Base-by-base conservation (phyloP, 2,113 vertebrate genomes). In the Geothlypis trichas region DNA sequence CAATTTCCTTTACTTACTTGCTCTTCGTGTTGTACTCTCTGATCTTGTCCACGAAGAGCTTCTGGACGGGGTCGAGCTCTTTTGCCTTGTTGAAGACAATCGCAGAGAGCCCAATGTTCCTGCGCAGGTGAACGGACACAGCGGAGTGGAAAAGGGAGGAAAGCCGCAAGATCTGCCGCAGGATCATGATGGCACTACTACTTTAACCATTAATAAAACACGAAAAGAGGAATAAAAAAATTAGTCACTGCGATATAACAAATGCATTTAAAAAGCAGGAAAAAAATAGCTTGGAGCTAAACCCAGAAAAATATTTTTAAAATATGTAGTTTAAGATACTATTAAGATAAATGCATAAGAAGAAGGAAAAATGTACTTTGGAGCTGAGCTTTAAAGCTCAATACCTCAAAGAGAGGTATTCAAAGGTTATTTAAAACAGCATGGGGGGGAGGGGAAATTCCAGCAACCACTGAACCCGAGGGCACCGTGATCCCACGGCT, bases 21-120 rank as follows among this genome's bases (percentile, higher is more conserved):
- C 99, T 99, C 97, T 99, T 99, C 30, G 89, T 91, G 87, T 84
- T 98, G 96, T 99, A 99, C 82, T 99, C 99, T 27, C 98, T 98
- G 94, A 99, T 99, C 98, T 99, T 99, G 96, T 99, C 99, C 95
- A 99, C 54, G 71, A 99, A 99, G 39, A 99, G 98, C 72, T 99
- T 99, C 98, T 99, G 99, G 65, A 99, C 82, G 0, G 99, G 99
- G 95, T 99, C 99, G 7, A 99, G 97, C 17, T 99, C 98, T 76
- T 98, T 98, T 5, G 98, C 31, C 95, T 97, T 98, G 93, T 98
- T 99, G 89, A 99, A 98, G 20, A 97, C 87, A 14, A 99, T 66
- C 0, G 99, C 99, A 3, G 99, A 99, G 30, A 99, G 73, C n/a
- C 99, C 99, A 10, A 99, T 95, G 96, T 99, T 99, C 93, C 99